Conservation (phyloP, 2,888 invertebrate species). For the Octodonta nipae region DNA sequence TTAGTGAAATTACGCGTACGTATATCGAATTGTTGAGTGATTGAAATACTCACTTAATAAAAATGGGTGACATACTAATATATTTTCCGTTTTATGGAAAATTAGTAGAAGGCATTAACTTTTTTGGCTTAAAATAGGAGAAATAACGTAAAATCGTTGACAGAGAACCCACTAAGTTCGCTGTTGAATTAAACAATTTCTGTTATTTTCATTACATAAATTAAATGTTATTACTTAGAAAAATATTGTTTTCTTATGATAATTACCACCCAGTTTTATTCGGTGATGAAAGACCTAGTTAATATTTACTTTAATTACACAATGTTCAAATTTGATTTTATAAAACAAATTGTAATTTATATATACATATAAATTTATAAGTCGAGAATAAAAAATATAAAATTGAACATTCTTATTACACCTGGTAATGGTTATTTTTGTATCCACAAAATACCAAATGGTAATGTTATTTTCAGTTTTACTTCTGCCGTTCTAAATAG, state of each 20-base stretch:
- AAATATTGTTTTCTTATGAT: conserved; percentile 18
- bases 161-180: too few relatives aligned
- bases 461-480: too few relatives aligned
- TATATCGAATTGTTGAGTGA: too few relatives aligned
- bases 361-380: conserved; percentile 26
- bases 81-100: conserved; percentile 2
- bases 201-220: conserved; percentile 8
- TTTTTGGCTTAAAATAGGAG: too few relatives aligned
- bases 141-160: too few relatives aligned
- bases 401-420: conserved; percentile 9
- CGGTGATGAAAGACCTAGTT: conserved; percentile 19
- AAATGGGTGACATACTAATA: too few relatives aligned
- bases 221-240: conserved; percentile 21
- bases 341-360: conserved; percentile 27
- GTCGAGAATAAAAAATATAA: conserved; percentile 23
- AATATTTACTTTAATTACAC: conserved; percentile 24
- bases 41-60: too few relatives aligned
- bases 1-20: too few relatives aligned
- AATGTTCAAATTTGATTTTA: conserved; percentile 25
- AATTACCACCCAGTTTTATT: conserved; percentile 14
- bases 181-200: too few relatives aligned
- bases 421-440: too few relatives aligned
- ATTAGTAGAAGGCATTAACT: neutral
- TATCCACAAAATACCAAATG: too few relatives aligned
- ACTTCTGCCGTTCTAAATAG: too few relatives aligned